phyloP scores from a whole-genome alignment of 2,797 vertebrate species.

The Ambastaia sidthimunki region DNA sequence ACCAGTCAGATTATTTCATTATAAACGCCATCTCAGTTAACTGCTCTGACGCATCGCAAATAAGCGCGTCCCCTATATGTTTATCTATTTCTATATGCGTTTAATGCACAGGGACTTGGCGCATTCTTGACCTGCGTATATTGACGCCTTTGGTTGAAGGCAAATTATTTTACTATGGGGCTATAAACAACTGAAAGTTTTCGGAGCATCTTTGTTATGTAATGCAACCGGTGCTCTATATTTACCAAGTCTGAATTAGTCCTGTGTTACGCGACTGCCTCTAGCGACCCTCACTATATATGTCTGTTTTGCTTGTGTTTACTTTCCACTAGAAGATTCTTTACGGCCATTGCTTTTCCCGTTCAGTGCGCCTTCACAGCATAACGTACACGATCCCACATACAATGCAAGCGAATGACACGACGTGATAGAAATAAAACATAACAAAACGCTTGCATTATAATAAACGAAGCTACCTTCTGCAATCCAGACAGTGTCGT shows the following conservation, averaged over 20 bases:
- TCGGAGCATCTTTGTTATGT: conserved; percentile 65
- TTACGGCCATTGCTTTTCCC: conserved; percentile 16
- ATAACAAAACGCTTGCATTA: background rate
- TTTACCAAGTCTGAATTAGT: conserved; percentile 67
- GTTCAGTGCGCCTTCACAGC: conserved; percentile 4
- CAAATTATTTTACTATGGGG: conserved; percentile 46
- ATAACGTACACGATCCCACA: background rate
- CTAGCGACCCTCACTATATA: conserved; percentile 55
- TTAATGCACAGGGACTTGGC: background rate
- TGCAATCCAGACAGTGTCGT: too few relatives aligned
- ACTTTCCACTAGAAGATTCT: conserved; percentile 35
- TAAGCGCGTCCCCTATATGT: conserved; percentile 2
- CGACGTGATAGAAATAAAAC: too few relatives aligned
- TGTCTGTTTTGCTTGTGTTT: conserved; percentile 26
- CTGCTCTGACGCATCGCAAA: conserved; percentile 31
- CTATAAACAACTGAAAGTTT: conserved; percentile 70
- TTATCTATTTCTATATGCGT: conserved; percentile 8
- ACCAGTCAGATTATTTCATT: conserved; percentile 6
- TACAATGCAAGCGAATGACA: background rate
- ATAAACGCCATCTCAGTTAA: conserved; percentile 16
- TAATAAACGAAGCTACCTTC: background rate
- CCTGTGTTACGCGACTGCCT: conserved; percentile 55
- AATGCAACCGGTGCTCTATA: conserved; percentile 70
- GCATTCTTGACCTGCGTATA: conserved; percentile 17
- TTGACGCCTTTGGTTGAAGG: conserved; percentile 34